A percentile compares a stretch with the other conserved stretches of the same genome.
Conservation (phyloP, 2,888 invertebrate genomes). For the Allygus modestus region DNA sequence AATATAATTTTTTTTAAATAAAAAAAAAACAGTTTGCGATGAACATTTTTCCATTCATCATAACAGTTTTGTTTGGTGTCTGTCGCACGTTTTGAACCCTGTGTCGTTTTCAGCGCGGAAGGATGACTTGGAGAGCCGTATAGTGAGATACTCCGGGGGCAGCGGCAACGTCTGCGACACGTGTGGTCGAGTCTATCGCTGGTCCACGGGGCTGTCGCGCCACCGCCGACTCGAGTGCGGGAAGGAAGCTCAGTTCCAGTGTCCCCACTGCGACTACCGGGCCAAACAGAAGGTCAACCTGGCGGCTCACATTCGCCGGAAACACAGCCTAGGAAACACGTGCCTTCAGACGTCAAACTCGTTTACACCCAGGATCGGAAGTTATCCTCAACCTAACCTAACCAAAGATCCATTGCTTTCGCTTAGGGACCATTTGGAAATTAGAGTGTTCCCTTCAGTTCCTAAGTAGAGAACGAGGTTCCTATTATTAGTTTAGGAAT, state of each 20-base stretch:
- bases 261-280: conserved; percentile 87
- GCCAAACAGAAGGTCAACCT: conserved; percentile 79
- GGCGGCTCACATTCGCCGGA: conserved; percentile 59
- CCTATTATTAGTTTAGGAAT: not conserved
- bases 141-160: conserved; percentile 53
- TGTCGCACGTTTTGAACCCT: conserved; percentile 9
- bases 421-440: conserved; percentile 33
- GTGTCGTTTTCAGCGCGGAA: conserved; percentile 33
- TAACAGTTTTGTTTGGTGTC: no score
- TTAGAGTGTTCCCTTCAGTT: conserved; percentile 14
- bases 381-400: not conserved
- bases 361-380: not conserved
- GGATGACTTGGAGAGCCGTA: conserved; percentile 51
- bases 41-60: no score
- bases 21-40: no score
- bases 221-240: conserved; percentile 77
- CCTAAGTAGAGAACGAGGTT: conserved; percentile 27
- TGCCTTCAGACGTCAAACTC: not conserved
- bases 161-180: conserved; percentile 62
- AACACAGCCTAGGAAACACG: conserved; percentile 4
- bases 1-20: no score
- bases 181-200: conserved; percentile 64
- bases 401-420: not conserved
- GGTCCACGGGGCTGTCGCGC: conserved; percentile 66
- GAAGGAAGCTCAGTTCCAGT: conserved; percentile 89